Evolutionary conservation across 2,113 vertebrate genomes (phyloP), one percentile per base, ranked within the genome.

Genomic region (Tenrec ecaudatus): DNA sequence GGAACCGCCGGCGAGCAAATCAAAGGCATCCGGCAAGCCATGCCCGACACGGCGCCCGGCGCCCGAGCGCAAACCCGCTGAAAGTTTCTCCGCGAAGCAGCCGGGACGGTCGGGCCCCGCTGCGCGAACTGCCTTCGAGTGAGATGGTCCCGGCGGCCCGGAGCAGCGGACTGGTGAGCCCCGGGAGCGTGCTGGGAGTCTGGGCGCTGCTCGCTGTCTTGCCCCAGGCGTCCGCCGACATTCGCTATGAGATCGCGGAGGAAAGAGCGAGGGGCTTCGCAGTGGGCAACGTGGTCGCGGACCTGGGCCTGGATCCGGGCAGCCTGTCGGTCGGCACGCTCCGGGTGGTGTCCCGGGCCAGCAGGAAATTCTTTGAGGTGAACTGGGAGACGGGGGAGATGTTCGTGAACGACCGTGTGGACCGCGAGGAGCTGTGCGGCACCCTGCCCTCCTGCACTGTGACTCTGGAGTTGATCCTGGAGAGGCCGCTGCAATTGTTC

Each of bases 371-470:
- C 97, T 98, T 98, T 97, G 98, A 97, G 93, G 97, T 98, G 73
- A 98, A 98, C 93, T 88, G 98, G 89, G 90, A 95, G 89, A 98
- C 94, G 53, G 98, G 98, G 16, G 95, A 98, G 95, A 96, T 99
- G 96, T 96, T 98, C 66, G 98, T 98, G 92, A 97, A 96, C 36
- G 98, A 98, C 76, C 97, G 98, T 58, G 98, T 99, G 95, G 98
- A 99, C 60, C 97, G 98, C 60, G 98, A 99, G 96, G 97, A 98
- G 90, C 97, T 98, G 3, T 98, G 98, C 62, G 98, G 98, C 0
- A 85, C 98, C 0, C 96, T 97, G 57, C 97, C 98, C 19, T 98
- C 98, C 36, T 99, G 98, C 77, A 97, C 98, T 4, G 82, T 99
- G 66, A 97, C 98, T 97, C 98, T 99, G 95, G 98, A 99, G 94